Conservation (phyloP, 2,797 vertebrate species). For the Bovichtus variegatus region DNA sequence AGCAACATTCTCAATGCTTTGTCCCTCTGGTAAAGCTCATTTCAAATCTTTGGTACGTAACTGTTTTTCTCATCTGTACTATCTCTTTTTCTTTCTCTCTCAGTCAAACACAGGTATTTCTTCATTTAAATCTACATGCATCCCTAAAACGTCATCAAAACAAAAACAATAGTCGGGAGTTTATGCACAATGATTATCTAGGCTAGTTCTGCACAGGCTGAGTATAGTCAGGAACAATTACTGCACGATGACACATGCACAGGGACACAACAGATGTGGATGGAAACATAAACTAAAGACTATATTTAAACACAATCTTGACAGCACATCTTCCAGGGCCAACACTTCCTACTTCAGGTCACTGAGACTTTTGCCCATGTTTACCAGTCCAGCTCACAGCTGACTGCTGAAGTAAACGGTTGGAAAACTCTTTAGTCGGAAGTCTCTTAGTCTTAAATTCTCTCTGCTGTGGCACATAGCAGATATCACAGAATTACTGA, state of each 20-base stretch:
- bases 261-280: constrained; percentile 46
- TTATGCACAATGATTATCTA: neutral
- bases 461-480: constrained; percentile 5
- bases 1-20: neutral
- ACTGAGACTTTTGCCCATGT: constrained; percentile 20
- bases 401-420: constrained; percentile 21
- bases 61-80: neutral
- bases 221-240: constrained; percentile 33
- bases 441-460: neutral
- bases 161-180: neutral
- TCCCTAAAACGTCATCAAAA: neutral
- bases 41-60: neutral
- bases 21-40: neutral
- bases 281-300: constrained; percentile 63
- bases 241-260: constrained; percentile 18
- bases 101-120: neutral
- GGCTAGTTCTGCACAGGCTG: neutral
- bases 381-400: constrained; percentile 15
- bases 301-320: constrained; percentile 61
- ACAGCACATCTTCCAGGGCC: constrained; percentile 38
- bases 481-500: constrained; percentile 3
- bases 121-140: neutral
- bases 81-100: neutral
- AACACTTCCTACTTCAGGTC: constrained; percentile 53
- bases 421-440: constrained; percentile 4